These are phyloP conservation scores for Scyliorhinus canicula DNA, from an alignment of 2,797 vertebrate genomes.

Conservation along the genomic window DNA sequence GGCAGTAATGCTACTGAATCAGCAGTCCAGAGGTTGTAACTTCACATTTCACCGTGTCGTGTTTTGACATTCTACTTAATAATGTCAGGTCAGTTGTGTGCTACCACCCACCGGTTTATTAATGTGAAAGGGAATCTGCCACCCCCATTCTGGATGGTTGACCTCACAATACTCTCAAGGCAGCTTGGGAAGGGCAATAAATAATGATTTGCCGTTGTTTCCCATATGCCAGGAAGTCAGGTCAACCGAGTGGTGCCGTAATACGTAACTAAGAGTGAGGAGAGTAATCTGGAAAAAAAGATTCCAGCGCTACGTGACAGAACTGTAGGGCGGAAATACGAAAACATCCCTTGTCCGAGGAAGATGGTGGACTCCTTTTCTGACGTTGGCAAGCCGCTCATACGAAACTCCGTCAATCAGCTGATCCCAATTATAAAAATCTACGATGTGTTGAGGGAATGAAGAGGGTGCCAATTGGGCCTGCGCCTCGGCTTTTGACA, in stretches of 20 bases:
- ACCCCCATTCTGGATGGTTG: neutral
- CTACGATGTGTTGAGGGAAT: neutral
- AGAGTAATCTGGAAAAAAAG: neutral
- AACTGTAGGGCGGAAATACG: neutral
- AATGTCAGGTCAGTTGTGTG: neutral
- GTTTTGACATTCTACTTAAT: neutral
- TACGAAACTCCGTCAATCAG: too few species aligned
- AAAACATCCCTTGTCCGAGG: too few species aligned
- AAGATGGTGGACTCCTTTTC: neutral
- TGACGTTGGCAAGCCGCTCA: neutral
- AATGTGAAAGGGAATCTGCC: neutral
- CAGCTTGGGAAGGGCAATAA: neutral
- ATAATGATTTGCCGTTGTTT: neutral
- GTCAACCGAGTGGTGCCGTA: neutral
- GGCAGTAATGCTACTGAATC: neutral
- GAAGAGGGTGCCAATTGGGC: neutral
- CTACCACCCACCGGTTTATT: neutral
- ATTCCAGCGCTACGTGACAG: neutral
- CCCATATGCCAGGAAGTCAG: neutral
- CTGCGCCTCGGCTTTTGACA: neutral
- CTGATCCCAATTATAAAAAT: neutral
- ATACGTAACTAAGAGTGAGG: neutral
- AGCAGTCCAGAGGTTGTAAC: neutral
- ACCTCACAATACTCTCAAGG: neutral
- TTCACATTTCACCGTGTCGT: neutral